A percentile compares a stretch with the other conserved stretches of the same genome.
Conservation (phyloP, 2,888 invertebrate species). For the Glaucopsyche alexis region DNA sequence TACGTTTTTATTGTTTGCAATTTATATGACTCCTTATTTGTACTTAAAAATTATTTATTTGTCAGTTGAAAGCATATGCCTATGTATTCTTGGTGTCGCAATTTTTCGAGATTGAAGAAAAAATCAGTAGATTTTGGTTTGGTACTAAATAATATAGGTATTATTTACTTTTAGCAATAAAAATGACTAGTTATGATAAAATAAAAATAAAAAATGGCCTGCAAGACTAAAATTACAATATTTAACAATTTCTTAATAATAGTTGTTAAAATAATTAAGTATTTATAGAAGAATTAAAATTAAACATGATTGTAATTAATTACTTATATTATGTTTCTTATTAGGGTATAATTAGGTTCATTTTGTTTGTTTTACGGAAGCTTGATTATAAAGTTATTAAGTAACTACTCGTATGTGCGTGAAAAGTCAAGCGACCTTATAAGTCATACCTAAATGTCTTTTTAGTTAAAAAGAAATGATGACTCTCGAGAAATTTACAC, state of each 20-base stretch:
- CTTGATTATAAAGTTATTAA: background rate
- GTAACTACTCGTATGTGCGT: background rate
- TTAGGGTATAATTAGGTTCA: background rate
- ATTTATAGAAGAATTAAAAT: background rate
- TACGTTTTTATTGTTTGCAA: constrained; percentile 29
- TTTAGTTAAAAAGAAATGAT: too few species aligned
- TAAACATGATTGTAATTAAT: background rate
- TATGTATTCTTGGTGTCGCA: background rate
- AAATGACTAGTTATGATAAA: too few species aligned
- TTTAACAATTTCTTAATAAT: background rate
- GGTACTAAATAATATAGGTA: too few species aligned
- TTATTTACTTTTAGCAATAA: too few species aligned
- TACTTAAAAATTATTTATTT: background rate
- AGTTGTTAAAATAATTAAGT: background rate
- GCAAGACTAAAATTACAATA: too few species aligned
- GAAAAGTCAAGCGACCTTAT: background rate
- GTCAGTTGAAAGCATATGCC: background rate
- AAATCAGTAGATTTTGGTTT: background rate
- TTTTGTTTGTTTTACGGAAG: background rate
- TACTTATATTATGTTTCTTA: background rate
- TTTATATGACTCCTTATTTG: constrained; percentile 25
- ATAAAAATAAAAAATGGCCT: too few species aligned
- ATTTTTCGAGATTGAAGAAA: background rate
- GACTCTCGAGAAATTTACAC: too few species aligned
- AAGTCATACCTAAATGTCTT: too few species aligned